Conservation (phyloP, 2,113 vertebrate species). For the Lamprotornis superbus region DNA sequence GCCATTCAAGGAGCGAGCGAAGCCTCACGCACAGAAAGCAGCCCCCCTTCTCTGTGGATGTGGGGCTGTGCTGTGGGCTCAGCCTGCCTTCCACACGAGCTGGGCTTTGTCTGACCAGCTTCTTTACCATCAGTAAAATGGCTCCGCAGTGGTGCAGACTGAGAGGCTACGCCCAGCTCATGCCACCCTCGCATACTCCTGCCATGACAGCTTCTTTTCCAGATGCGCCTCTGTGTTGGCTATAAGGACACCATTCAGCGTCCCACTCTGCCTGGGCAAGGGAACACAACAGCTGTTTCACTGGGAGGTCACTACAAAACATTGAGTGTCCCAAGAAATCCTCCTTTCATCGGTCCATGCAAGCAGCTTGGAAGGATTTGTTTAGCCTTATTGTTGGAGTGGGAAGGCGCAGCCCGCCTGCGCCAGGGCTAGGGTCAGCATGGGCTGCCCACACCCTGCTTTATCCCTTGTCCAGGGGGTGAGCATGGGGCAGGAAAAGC, state of each 20-base stretch:
- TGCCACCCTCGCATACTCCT: constrained; percentile 53
- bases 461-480: background rate
- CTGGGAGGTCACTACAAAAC: constrained; percentile 64
- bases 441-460: constrained; percentile 32
- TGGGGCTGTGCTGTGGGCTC: background rate
- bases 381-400: constrained; percentile 68
- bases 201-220: constrained; percentile 63
- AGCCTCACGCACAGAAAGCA: background rate
- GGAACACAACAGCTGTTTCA: constrained; percentile 75
- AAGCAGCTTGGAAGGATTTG: constrained; percentile 66
- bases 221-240: constrained; percentile 47
- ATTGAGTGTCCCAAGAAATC: constrained; percentile 71
- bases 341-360: constrained; percentile 65
- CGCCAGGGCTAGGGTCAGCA: constrained; percentile 35
- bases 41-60: background rate
- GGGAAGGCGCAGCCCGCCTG: constrained; percentile 46
- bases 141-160: background rate
- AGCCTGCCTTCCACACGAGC: background rate
- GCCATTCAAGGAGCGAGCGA: background rate
- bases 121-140: background rate
- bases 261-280: constrained; percentile 68
- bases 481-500: background rate
- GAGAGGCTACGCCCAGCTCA: constrained; percentile 36
- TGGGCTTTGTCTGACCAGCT: background rate
- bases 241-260: constrained; percentile 74